Percentiles rank a stretch among this genome's conserved stretches.
These are phyloP conservation scores for Siniperca undulata DNA, from an alignment of 2,797 vertebrate species.

Conservation along the genomic window DNA sequence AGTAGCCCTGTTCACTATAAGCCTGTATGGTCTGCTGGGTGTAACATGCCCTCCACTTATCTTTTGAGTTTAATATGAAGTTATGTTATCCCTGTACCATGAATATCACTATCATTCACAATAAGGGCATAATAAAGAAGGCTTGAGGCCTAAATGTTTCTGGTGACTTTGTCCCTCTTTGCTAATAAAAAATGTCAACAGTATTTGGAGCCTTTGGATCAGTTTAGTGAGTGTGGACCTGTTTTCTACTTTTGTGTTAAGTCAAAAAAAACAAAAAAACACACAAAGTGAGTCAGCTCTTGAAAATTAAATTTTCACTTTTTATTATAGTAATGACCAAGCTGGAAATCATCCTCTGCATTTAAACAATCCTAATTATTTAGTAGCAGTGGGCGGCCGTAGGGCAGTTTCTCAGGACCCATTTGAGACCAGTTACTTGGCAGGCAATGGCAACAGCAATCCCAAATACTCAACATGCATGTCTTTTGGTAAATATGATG, in stretches of 20 bases:
- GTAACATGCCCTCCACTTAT: background rate
- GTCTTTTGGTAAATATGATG: background rate
- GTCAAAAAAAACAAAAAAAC: background rate
- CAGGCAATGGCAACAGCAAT: background rate
- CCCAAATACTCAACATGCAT: constrained; percentile 1
- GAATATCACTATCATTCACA: background rate
- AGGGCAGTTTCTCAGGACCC: background rate
- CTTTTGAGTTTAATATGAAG: background rate
- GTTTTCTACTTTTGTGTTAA: background rate
- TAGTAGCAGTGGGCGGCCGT: background rate
- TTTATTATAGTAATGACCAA: background rate
- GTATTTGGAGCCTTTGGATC: background rate
- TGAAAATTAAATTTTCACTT: background rate
- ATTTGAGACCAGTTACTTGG: constrained; percentile 3
- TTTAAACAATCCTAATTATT: background rate
- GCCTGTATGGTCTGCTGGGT: background rate
- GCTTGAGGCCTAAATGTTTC: background rate
- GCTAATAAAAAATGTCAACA: background rate
- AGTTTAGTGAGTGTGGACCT: background rate
- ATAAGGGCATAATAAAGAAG: background rate
- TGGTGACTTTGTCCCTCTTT: background rate
- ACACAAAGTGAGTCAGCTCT: background rate
- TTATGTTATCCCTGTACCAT: background rate
- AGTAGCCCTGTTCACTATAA: background rate
- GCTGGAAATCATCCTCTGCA: background rate